Evolutionary conservation across 2,888 invertebrate species (phyloP), one percentile per base, ranked within the genome.

Genomic region (Seira sanloemensis): DNA sequence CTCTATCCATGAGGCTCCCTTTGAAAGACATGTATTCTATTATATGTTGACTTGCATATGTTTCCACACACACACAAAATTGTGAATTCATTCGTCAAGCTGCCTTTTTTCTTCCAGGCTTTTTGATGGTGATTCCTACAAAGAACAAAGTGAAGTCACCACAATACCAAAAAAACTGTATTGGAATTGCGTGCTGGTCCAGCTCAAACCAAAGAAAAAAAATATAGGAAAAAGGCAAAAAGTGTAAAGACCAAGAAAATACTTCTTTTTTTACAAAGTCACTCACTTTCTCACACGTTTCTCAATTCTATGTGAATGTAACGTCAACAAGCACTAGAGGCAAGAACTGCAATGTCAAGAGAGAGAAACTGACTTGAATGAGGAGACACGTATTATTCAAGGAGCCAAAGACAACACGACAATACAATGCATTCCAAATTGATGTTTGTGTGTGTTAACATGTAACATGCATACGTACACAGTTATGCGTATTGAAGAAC

Each of bases 401-500:
- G 46, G 16, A 69, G 65, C 73, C 79, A 77, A 84, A 68, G 80
- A 83, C 78, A 80, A 27, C 75, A 86, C 80, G 82, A 78, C 27
- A 78, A 85, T 73, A 86, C 86, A 88, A 88, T 88, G 86, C 88
- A 88, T 88, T 87, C 88, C 88, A 88, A 88, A 88, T 88, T 88
- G 88, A 88, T 88, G 84, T 84, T 78, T 78, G 69, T 79, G 78
- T 74, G 78, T 37, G 37, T 4, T 37, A 37, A 7, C 37, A n/a
- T n/a, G n/a, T n/a, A n/a, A n/a, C 37, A 58, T 58, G 16, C 58
- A 58, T 58, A 58, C 37, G 37, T 37, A 37, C 5, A 12, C 37
- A 37, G 4, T 37, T 37, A 37, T 37, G 37, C 37, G 37, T 12
- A 12, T 37, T 58, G n/a, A 58, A 58, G n/a, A 58, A 18, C n/a